Conservation (phyloP, 2,888 invertebrate species). For the Agapostemon virescens region DNA sequence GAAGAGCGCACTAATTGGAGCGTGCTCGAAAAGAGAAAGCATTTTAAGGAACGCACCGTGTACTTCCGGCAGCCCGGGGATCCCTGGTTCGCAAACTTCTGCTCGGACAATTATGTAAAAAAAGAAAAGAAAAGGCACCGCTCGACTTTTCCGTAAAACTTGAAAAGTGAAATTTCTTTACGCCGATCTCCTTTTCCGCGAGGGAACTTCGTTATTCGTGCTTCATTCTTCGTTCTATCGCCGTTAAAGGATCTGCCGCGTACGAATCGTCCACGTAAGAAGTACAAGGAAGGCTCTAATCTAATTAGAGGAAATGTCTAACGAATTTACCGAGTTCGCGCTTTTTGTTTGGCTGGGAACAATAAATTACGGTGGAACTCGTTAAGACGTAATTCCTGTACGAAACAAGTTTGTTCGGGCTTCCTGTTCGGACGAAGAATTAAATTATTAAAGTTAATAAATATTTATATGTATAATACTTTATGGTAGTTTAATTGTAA, state of each 20-base stretch:
- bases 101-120: slow-evolving; percentile 28
- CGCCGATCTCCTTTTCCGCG: not conserved
- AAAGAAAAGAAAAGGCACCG: too few relatives aligned
- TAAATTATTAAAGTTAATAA: too few relatives aligned
- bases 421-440: too few relatives aligned
- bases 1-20: slow-evolving; percentile 63
- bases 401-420: too few relatives aligned
- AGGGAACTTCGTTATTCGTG: not conserved
- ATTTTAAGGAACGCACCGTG: slow-evolving; percentile 59
- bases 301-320: not conserved
- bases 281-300: not conserved
- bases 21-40: slow-evolving; percentile 65
- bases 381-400: not conserved
- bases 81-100: slow-evolving; percentile 21
- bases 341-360: not conserved
- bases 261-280: not conserved
- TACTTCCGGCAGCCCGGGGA: slow-evolving; percentile 58
- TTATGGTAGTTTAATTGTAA: too few relatives aligned
- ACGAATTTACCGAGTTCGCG: not conserved
- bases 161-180: slow-evolving; percentile 5
- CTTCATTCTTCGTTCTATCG: not conserved
- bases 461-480: too few relatives aligned
- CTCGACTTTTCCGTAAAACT: slow-evolving; percentile 23
- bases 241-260: not conserved
- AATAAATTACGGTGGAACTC: not conserved